Evolutionary conservation across 2,113 vertebrate species (phyloP).

Genomic region (Ammodramus savannarum): DNA sequence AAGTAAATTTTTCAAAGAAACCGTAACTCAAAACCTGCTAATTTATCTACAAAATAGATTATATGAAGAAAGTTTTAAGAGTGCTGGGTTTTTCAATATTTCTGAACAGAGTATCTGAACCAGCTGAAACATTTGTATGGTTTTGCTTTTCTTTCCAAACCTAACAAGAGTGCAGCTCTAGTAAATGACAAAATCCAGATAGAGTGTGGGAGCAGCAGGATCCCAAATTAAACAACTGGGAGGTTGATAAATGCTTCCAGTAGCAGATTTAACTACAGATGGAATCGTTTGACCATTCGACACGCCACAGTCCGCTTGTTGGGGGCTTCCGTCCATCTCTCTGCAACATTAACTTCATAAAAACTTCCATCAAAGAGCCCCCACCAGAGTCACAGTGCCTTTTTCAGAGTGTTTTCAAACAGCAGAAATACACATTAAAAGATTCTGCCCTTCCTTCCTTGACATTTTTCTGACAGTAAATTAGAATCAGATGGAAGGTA

Average conservation of each 20-base stretch:
- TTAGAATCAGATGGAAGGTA: conserved; percentile 47
- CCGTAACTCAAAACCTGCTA: not conserved
- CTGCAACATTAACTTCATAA: conserved; percentile 54
- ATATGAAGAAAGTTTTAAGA: not conserved
- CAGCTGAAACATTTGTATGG: not conserved
- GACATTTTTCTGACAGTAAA: conserved; percentile 10
- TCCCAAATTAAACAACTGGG: conserved; percentile 38
- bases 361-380: conserved; percentile 43
- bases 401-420: conserved; percentile 27
- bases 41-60: not conserved
- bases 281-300: conserved; percentile 63
- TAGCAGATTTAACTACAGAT: conserved; percentile 51
- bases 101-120: not conserved
- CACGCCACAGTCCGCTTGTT: not conserved
- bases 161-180: not conserved
- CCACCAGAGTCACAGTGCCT: not conserved
- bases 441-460: conserved; percentile 6
- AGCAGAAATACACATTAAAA: conserved; percentile 29
- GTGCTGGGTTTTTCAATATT: not conserved
- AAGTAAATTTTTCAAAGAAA: not conserved
- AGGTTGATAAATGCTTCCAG: conserved; percentile 53
- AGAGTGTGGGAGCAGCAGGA: conserved; percentile 49
- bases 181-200: conserved; percentile 63
- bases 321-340: conserved; percentile 38
- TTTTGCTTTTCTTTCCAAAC: conserved; percentile 32